A percentile compares a stretch with the other conserved stretches of the same genome.
Conservation (phyloP, 2,888 invertebrate species). For the Octodonta nipae region DNA sequence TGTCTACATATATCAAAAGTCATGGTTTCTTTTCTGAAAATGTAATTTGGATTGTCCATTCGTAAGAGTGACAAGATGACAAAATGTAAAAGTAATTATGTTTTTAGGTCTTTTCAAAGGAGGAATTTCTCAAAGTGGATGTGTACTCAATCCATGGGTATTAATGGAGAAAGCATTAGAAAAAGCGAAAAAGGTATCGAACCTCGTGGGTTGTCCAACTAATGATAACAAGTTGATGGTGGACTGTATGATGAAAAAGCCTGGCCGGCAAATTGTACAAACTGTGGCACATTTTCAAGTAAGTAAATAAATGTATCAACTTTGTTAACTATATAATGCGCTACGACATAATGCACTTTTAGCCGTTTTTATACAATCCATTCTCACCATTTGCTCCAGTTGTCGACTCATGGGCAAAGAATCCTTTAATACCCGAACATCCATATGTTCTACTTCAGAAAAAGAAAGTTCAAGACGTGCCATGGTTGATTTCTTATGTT, state of each 20-base stretch:
- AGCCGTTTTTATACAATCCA: constrained; percentile 50
- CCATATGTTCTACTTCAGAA: constrained; percentile 47
- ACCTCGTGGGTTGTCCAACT: constrained; percentile 49
- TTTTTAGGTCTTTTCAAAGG: constrained; percentile 37
- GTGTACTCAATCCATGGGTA: constrained; percentile 46
- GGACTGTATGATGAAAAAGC: constrained; percentile 49
- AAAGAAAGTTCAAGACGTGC: constrained; percentile 47
- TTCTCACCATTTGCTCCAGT: constrained; percentile 63
- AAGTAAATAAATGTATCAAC: background rate
- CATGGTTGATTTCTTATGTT: constrained; percentile 47
- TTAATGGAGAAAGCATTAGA: constrained; percentile 43
- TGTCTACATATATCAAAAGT: too few species aligned
- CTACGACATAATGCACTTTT: too few species aligned
- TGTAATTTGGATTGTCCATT: too few species aligned
- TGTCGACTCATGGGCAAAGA: constrained; percentile 30
- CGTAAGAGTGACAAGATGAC: too few species aligned
- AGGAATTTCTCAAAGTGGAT: constrained; percentile 59
- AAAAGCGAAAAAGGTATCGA: constrained; percentile 48
- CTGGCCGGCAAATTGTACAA: constrained; percentile 31
- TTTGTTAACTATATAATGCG: background rate
- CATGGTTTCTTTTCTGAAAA: too few species aligned
- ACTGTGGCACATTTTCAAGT: constrained; percentile 40
- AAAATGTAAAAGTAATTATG: too few species aligned
- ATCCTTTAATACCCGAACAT: constrained; percentile 51
- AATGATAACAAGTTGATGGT: constrained; percentile 34